These are phyloP conservation scores for Calephelis nemesis DNA, from an alignment of 1,140 invertebrate species.

Conservation along the genomic window DNA sequence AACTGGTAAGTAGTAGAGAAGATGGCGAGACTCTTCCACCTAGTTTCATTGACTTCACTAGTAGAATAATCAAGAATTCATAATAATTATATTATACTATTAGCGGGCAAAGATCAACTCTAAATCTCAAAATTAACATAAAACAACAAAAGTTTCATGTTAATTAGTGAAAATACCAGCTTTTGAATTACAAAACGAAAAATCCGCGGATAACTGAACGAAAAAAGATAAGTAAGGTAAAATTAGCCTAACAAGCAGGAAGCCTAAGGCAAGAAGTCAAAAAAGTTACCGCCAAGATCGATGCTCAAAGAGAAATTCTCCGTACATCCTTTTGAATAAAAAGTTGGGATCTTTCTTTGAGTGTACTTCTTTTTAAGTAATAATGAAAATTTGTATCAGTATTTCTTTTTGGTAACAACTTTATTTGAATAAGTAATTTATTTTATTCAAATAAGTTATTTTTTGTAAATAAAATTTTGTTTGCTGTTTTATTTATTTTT, in stretches of 20 bases:
- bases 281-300: constrained; percentile 19
- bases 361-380: constrained; percentile 28
- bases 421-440: constrained; percentile 18
- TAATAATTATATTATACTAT: no score
- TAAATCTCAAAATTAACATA: no score
- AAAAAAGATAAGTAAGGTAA: neutral
- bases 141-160: neutral
- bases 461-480: neutral
- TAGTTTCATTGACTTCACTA: no score
- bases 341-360: constrained; percentile 27
- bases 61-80: no score
- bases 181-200: constrained; percentile 1
- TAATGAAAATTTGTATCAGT: constrained; percentile 29
- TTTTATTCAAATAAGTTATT: constrained; percentile 8
- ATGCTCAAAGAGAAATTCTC: constrained; percentile 30
- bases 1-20: no score
- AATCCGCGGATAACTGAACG: constrained; percentile 1
- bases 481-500: neutral
- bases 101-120: no score
- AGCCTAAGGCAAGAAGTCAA: constrained; percentile 24
- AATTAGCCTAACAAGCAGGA: constrained; percentile 4
- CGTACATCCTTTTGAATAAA: constrained; percentile 29
- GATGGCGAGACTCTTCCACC: no score
- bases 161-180: constrained; percentile 9
- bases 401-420: constrained; percentile 19